Evolutionary conservation across 2,797 vertebrate species (phyloP).

Genomic region (Gymnothorax reevesii): DNA sequence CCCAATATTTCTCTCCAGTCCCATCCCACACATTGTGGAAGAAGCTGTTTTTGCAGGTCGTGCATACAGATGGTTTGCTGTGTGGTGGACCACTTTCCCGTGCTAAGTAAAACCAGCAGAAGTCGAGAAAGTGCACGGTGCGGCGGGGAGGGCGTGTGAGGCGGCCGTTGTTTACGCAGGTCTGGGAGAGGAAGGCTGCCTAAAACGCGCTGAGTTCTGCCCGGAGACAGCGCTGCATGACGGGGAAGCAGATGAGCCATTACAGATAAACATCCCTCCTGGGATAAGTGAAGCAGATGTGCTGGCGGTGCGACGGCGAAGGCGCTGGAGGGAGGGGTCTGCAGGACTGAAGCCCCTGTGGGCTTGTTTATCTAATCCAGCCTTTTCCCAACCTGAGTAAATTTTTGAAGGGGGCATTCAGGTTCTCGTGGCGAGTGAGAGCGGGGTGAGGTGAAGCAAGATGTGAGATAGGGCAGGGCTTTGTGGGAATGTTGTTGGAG

Average conservation of each 20-base stretch:
- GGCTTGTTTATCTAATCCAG: neutral
- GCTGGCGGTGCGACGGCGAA: neutral
- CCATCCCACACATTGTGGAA: neutral
- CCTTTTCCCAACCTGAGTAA: neutral
- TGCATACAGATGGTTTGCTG: neutral
- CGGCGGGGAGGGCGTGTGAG: neutral
- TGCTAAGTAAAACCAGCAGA: neutral
- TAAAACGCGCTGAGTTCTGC: neutral
- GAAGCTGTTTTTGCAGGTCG: neutral
- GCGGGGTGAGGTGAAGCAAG: neutral
- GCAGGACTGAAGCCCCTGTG: neutral
- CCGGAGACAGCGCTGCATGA: conserved; percentile 4
- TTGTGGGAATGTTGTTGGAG: neutral
- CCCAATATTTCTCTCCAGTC: neutral
- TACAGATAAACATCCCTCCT: neutral
- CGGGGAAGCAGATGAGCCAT: neutral
- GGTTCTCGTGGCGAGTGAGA: neutral
- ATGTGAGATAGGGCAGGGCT: neutral
- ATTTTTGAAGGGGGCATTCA: neutral
- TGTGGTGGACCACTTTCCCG: neutral
- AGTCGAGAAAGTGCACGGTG: neutral
- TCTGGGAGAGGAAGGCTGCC: conserved; percentile 7
- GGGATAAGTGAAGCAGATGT: conserved; percentile 8
- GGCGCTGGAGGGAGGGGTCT: neutral
- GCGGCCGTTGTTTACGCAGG: neutral